Evolutionary conservation across 2,113 vertebrate genomes (phyloP).

Genomic region (Thalassarche chlororhynchos): DNA sequence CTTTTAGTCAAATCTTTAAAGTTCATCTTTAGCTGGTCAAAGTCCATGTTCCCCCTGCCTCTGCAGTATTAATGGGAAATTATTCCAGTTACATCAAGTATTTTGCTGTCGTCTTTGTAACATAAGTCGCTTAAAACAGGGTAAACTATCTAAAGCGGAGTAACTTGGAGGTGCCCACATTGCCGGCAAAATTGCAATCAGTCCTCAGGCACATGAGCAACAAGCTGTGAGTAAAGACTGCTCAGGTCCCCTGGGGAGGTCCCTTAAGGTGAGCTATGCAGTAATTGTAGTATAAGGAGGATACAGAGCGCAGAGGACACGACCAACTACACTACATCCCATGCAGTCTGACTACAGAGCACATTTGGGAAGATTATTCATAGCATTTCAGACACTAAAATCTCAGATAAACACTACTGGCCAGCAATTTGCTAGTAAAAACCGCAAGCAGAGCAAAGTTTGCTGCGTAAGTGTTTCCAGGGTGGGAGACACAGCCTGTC

Average conservation of each 20-base stretch:
- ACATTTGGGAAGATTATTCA: neutral
- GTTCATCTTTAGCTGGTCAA: neutral
- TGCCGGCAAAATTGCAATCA: neutral
- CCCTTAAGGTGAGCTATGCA: fast-evolving
- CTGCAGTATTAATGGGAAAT: neutral
- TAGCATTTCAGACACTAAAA: neutral
- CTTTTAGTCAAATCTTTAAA: neutral
- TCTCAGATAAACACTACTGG: conserved; percentile 1
- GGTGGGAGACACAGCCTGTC: conserved; percentile 15
- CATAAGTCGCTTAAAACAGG: neutral
- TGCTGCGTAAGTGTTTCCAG: conserved; percentile 28
- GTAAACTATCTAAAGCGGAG: neutral
- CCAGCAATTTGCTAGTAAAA: conserved; percentile 5
- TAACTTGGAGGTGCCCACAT: neutral
- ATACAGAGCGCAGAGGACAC: neutral
- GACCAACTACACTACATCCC: neutral
- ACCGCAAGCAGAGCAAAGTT: neutral
- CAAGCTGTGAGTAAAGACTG: neutral
- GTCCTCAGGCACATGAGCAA: neutral
- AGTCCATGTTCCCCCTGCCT: neutral
- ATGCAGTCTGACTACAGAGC: neutral
- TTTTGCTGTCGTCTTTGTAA: neutral
- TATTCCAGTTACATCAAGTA: neutral
- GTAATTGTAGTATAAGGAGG: neutral
- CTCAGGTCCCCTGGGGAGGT: neutral